These are phyloP conservation scores for Bathybates hornii DNA, from an alignment of 2,113 vertebrate genomes.

Conservation along the genomic window DNA sequence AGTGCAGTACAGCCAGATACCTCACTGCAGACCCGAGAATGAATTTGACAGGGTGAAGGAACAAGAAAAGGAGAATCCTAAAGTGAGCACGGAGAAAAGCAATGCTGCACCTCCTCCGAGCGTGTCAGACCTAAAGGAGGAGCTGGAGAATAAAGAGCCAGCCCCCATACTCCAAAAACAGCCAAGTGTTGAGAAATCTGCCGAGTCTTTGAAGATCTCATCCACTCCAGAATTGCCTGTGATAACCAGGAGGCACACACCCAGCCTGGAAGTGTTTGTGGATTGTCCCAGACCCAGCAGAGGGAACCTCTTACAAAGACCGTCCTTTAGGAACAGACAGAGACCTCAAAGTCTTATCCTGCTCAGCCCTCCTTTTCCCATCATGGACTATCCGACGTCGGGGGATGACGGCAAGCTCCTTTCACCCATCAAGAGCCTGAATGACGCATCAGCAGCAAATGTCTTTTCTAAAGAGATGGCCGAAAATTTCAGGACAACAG, in stretches of 20 bases:
- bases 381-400: slow-evolving; percentile 86
- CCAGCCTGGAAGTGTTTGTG: slow-evolving; percentile 79
- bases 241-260: slow-evolving; percentile 79
- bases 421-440: slow-evolving; percentile 84
- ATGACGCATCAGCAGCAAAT: slow-evolving; percentile 72
- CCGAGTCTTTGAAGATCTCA: slow-evolving; percentile 56
- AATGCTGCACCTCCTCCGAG: slow-evolving; percentile 47
- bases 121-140: slow-evolving; percentile 76
- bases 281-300: slow-evolving; percentile 85
- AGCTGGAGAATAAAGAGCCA: slow-evolving; percentile 75
- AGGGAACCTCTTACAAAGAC: slow-evolving; percentile 76
- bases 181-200: slow-evolving; percentile 34
- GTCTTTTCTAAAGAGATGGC: slow-evolving; percentile 76
- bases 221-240: slow-evolving; percentile 68
- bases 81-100: slow-evolving; percentile 45
- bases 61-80: slow-evolving; percentile 25
- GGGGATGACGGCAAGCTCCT: slow-evolving; percentile 82
- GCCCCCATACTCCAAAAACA: slow-evolving; percentile 53
- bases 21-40: slow-evolving; percentile 78
- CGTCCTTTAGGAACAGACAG: slow-evolving; percentile 87
- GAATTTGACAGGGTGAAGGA: slow-evolving; percentile 59
- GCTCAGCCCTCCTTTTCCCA: slow-evolving; percentile 93
- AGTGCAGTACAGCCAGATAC: slow-evolving; percentile 92
- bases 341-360: slow-evolving; percentile 97
- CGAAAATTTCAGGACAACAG: slow-evolving; percentile 73